Evolutionary conservation across 1,140 invertebrate genomes (phyloP).

Genomic region (Antheraea mylitta): DNA sequence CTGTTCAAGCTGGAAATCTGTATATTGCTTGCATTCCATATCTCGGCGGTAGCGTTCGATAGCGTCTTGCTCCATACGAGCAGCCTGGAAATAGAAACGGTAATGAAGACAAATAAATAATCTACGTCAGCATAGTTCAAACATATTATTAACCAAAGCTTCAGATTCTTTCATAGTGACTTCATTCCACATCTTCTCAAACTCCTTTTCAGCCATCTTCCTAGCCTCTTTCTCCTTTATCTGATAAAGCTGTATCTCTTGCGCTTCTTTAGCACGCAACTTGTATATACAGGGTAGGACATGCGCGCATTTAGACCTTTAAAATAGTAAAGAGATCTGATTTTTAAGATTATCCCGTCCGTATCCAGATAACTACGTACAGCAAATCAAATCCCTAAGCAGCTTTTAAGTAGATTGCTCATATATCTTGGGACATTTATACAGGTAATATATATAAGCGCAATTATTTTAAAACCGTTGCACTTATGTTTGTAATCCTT

Average conservation of each 20-base stretch:
- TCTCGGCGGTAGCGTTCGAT: conserved; percentile 51
- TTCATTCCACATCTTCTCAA: conserved; percentile 68
- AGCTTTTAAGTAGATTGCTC: too few species aligned
- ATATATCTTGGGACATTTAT: too few species aligned
- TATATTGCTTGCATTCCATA: conserved; percentile 44
- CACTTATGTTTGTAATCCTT: too few species aligned
- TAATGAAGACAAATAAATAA: not conserved
- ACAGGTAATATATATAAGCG: too few species aligned
- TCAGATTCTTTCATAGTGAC: conserved; percentile 63
- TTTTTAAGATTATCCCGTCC: too few species aligned
- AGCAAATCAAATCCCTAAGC: too few species aligned
- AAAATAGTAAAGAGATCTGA: too few species aligned
- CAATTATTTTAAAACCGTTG: too few species aligned
- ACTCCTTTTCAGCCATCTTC: conserved; percentile 53
- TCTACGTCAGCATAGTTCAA: not conserved
- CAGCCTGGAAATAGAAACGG: conserved; percentile 37
- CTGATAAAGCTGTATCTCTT: conserved; percentile 60
- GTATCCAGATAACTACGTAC: too few species aligned
- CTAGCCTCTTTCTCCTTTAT: conserved; percentile 57
- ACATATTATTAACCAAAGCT: conserved; percentile 52
- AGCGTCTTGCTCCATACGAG: conserved; percentile 61
- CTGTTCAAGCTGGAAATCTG: conserved; percentile 46
- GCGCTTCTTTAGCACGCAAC: conserved; percentile 48
- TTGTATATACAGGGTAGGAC: conserved; percentile 52
- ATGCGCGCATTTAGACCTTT: conserved; percentile 59